Base-by-base conservation (phyloP, 1,140 invertebrate species). In the Alviniconcha marisindica region DNA sequence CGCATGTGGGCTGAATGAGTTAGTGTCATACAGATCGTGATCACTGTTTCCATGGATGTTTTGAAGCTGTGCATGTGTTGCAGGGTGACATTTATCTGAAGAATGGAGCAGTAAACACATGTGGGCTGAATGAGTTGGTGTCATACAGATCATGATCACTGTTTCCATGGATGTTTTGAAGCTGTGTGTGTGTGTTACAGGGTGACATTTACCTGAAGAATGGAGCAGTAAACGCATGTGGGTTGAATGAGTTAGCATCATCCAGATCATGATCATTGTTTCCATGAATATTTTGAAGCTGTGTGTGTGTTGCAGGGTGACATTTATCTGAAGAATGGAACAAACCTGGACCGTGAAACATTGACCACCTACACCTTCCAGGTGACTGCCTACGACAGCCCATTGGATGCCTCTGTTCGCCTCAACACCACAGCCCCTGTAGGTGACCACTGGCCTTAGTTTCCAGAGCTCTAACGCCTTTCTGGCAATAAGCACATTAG, bases 381-480 rank as follows among this genome's bases (percentile, higher is more conserved):
- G 44, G 97, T 96, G 0, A 95, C 96, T 86, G 97, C 97, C 0
- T 95, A 94, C 79, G 97, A 98, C 88, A 95, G 96, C 21, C 96
- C 96, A 0, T 87, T 95, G 18, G 95, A 87, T 81, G 33, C 82
- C 2, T 40, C 95, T 69, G 94, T 95, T 0, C 95, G 95, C 66
- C 95, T 95, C 88, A 95, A 95, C 0, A 95, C 95, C 28, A 95
- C 96, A 40, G 96, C 96, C 18, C 96, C 96, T 7, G 96, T 97
- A 44, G 94, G 93, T 93, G 42, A 51, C 77, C 54, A 74, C 54
- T 76, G 44, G 15, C 14, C 33, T 28, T 36, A 31, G 33, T 33
- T 40, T 33, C 24, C 12, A 24, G 31, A 36, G 44, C 38, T 12
- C 4, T n/a, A 1, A 42, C 69, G 69, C 31, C 28, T 14, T 18